Conservation (phyloP, 2,113 vertebrate genomes). For the Peromyscus polionotus region DNA sequence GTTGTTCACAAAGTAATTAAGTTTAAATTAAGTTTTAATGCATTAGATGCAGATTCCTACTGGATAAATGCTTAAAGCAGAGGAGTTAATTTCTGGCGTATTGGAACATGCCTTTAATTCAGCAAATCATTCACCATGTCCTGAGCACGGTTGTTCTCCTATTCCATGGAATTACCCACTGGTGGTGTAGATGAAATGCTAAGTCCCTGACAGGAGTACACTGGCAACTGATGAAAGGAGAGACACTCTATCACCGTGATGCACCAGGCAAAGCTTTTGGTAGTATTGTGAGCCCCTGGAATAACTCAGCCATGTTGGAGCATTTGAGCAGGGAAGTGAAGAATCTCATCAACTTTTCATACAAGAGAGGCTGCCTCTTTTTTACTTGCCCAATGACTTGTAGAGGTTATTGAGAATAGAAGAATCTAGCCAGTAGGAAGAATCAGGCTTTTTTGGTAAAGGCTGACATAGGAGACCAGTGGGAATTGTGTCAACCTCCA, state of each 20-base stretch:
- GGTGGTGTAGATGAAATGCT: slow-evolving; percentile 63
- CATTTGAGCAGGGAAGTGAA: not conserved
- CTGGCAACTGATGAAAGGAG: slow-evolving; percentile 33
- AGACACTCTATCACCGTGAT: not conserved
- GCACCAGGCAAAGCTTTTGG: not conserved
- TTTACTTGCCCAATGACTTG: not conserved
- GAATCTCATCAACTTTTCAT: slow-evolving; percentile 5
- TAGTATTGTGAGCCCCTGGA: not conserved
- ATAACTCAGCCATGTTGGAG: slow-evolving; percentile 6
- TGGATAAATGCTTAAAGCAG: slow-evolving; percentile 70
- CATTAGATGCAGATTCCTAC: slow-evolving; percentile 61
- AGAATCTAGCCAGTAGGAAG: not conserved
- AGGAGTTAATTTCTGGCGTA: slow-evolving; percentile 75
- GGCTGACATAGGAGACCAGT: not conserved
- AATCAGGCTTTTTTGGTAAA: not conserved
- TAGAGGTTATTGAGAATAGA: not conserved
- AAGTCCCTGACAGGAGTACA: not conserved
- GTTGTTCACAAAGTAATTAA: slow-evolving; percentile 80
- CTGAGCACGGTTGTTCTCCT: not conserved
- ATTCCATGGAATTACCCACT: slow-evolving; percentile 56
- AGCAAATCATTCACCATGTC: slow-evolving; percentile 27
- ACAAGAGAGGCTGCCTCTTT: not conserved
- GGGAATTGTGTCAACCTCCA: not conserved
- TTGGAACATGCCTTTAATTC: slow-evolving; percentile 70
- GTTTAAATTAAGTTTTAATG: slow-evolving; percentile 75